Percentiles rank a stretch among this genome's conserved stretches.
phyloP scores from a whole-genome alignment of 2,113 vertebrate genomes.

The Dipodomys ordii region DNA sequence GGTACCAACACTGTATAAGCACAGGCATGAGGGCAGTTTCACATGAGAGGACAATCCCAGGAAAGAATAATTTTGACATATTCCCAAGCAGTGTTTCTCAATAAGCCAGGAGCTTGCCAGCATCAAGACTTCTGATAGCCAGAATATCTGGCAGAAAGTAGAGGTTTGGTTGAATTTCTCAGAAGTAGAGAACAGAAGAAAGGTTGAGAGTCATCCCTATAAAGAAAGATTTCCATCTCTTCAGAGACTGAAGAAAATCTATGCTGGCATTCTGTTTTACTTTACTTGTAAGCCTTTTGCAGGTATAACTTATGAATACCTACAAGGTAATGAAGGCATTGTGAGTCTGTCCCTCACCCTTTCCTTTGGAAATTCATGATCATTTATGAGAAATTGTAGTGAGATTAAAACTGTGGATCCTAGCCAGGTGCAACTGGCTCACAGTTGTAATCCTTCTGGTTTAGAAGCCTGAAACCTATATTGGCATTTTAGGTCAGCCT shows the following conservation, averaged over 20 bases:
- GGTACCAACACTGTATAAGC: background rate
- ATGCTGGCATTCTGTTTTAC: background rate
- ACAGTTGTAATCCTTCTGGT: no score
- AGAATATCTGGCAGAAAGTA: background rate
- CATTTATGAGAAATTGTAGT: background rate
- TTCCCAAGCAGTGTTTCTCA: background rate
- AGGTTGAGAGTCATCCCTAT: background rate
- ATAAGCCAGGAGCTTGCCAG: background rate
- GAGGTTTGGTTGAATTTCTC: background rate
- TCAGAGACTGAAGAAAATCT: background rate
- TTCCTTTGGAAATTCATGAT: background rate
- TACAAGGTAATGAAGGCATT: background rate
- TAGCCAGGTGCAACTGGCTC: no score
- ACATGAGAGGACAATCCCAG: background rate
- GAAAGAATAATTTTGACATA: conserved; percentile 24
- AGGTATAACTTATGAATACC: background rate
- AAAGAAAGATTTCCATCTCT: background rate
- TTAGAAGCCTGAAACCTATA: no score
- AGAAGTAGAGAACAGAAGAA: background rate
- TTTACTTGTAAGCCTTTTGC: background rate
- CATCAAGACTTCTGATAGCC: background rate
- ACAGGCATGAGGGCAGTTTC: background rate
- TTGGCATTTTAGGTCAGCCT: no score
- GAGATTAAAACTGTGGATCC: background rate
- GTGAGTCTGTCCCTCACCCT: background rate